Conservation (phyloP, 2,113 vertebrate genomes). For the Chaetodon trifascialis region DNA sequence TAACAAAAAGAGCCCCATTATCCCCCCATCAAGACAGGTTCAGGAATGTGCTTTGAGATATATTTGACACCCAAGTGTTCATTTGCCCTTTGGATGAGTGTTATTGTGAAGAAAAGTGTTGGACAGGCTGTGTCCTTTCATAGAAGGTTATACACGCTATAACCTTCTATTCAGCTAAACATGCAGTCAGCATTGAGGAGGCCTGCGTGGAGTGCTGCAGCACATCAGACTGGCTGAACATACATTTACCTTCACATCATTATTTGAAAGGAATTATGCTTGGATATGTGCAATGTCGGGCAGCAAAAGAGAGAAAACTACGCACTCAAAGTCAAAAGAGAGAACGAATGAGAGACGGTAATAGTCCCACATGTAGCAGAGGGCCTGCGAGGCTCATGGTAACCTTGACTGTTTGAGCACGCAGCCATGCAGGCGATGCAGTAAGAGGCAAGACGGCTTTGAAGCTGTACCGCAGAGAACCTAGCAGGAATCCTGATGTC, state of each 20-base stretch:
- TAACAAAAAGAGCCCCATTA: constrained; percentile 15
- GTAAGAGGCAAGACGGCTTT: constrained; percentile 77
- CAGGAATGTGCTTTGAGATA: constrained; percentile 16
- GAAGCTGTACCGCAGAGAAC: constrained; percentile 88
- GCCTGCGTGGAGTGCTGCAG: too few relatives aligned
- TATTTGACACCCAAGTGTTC: constrained; percentile 5
- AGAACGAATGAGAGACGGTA: constrained; percentile 1
- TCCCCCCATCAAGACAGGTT: constrained; percentile 2
- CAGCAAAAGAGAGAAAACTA: background rate
- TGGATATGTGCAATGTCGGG: background rate
- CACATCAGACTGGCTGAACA: background rate
- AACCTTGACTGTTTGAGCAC: constrained; percentile 85
- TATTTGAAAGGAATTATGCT: constrained; percentile 9
- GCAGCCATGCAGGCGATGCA: constrained; percentile 80
- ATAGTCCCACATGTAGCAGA: constrained; percentile 21
- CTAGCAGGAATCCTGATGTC: constrained; percentile 90
- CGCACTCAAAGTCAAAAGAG: constrained; percentile 15
- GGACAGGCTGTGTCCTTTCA: background rate
- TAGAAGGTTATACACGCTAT: background rate
- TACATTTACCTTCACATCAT: background rate
- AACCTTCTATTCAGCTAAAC: background rate
- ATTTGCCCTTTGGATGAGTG: constrained; percentile 1
- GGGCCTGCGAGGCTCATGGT: constrained; percentile 55
- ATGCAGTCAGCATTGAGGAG: background rate
- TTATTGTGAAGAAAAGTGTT: background rate